These are phyloP conservation scores for Leptoteleia sp. DNA, from an alignment of 1,140 invertebrate genomes.

Conservation along the genomic window DNA sequence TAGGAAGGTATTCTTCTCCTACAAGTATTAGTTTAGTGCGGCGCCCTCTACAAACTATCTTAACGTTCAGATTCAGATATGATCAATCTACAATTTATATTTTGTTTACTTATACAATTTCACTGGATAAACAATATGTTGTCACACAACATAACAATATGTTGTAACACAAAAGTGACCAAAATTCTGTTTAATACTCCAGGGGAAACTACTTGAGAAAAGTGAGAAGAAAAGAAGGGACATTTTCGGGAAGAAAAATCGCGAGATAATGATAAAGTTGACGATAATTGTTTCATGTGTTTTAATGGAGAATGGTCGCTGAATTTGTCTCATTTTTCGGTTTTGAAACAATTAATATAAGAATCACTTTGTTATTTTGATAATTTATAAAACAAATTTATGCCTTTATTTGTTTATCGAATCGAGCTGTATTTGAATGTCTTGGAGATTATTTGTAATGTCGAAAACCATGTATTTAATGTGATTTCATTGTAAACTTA, in stretches of 20 bases:
- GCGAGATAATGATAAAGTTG: slow-evolving; percentile 30
- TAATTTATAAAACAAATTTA: too few relatives aligned
- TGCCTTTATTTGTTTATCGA: too few relatives aligned
- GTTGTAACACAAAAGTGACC: slow-evolving; percentile 27
- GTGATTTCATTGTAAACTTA: too few relatives aligned
- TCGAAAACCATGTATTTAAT: too few relatives aligned
- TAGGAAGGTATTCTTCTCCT: too few relatives aligned
- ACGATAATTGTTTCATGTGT: slow-evolving; percentile 27
- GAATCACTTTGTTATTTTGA: too few relatives aligned
- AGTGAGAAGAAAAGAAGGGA: slow-evolving; percentile 25
- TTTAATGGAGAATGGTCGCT: slow-evolving; percentile 25
- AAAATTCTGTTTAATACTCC: slow-evolving; percentile 2
- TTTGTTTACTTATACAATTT: slow-evolving; percentile 2
- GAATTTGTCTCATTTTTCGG: slow-evolving; percentile 68
- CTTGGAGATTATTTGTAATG: too few relatives aligned
- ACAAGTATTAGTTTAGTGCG: too few relatives aligned
- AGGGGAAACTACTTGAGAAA: slow-evolving; percentile 7
- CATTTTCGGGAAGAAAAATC: slow-evolving; percentile 37
- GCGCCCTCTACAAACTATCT: not conserved
- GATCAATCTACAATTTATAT: slow-evolving; percentile 21
- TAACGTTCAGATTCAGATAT: slow-evolving; percentile 16
- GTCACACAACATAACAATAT: too few relatives aligned
- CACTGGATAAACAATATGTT: not conserved
- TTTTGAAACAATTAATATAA: too few relatives aligned
- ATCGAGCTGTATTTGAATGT: too few relatives aligned